Conservation (phyloP, 2,888 invertebrate species). For the Stegophylla sp. region DNA sequence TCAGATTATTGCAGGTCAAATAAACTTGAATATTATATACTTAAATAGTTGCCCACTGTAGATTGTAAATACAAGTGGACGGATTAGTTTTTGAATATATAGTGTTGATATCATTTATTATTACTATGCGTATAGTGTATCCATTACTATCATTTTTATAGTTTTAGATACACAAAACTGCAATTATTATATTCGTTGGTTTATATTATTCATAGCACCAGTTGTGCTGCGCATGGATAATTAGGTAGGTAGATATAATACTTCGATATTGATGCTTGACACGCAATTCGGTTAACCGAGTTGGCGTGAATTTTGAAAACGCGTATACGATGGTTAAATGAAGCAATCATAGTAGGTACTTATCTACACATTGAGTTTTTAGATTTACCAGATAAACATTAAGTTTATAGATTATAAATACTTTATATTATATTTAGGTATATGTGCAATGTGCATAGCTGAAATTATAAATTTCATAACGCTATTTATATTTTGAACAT, state of each 20-base stretch:
- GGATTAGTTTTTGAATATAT: neutral
- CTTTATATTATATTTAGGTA: no score
- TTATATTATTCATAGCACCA: no score
- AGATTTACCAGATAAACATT: no score
- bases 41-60: neutral
- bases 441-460: no score
- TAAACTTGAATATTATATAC: neutral
- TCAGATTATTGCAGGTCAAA: no score
- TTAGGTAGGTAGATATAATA: constrained; percentile 5
- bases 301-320: constrained; percentile 27
- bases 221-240: constrained; percentile 18
- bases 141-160: neutral
- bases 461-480: no score
- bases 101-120: neutral
- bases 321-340: constrained; percentile 1
- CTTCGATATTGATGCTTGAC: constrained; percentile 35
- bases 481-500: no score
- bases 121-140: neutral
- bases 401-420: no score
- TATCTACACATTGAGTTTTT: no score
- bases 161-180: neutral
- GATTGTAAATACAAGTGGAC: neutral
- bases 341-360: no score
- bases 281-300: constrained; percentile 31
- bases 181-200: neutral